A percentile compares a stretch with the other conserved stretches of the same genome.
These are phyloP conservation scores for Zaprionus africanus DNA, from an alignment of 1,140 invertebrate genomes.

Conservation along the genomic window DNA sequence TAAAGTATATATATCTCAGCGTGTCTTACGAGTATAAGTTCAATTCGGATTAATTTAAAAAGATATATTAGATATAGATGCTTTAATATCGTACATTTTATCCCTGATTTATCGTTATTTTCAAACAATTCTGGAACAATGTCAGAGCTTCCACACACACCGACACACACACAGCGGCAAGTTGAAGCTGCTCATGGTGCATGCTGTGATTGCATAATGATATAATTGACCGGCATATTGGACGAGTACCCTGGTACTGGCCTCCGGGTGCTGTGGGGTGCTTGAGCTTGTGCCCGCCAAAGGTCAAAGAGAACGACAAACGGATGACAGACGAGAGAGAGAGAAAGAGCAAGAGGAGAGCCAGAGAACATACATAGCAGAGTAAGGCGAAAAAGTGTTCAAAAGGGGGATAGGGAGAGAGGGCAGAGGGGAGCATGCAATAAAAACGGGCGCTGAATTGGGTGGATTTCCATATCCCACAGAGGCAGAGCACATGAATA, in stretches of 20 bases:
- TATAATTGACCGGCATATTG: conserved; percentile 75
- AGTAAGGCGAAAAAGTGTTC: conserved; percentile 15
- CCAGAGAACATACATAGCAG: conserved; percentile 17
- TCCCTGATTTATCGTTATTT: neutral
- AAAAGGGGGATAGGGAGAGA: neutral
- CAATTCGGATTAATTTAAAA: no score
- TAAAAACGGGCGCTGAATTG: conserved; percentile 39
- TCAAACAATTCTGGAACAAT: conserved; percentile 12
- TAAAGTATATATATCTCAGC: no score
- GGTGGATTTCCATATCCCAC: conserved; percentile 21
- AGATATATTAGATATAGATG: no score
- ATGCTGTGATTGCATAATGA: conserved; percentile 74
- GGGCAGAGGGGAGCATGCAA: conserved; percentile 39
- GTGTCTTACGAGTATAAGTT: no score
- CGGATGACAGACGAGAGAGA: conserved; percentile 16
- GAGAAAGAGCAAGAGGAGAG: neutral
- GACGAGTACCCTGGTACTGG: conserved; percentile 39
- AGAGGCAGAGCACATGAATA: neutral
- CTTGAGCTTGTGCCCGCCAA: conserved; percentile 36
- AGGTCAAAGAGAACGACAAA: conserved; percentile 53
- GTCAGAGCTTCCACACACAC: conserved; percentile 8
- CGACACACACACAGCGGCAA: neutral
- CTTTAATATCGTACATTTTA: no score
- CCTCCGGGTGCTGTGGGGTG: conserved; percentile 6
- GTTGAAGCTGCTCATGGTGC: conserved; percentile 17